Conservation (phyloP, 1,140 invertebrate genomes). For the Psix sp. region DNA sequence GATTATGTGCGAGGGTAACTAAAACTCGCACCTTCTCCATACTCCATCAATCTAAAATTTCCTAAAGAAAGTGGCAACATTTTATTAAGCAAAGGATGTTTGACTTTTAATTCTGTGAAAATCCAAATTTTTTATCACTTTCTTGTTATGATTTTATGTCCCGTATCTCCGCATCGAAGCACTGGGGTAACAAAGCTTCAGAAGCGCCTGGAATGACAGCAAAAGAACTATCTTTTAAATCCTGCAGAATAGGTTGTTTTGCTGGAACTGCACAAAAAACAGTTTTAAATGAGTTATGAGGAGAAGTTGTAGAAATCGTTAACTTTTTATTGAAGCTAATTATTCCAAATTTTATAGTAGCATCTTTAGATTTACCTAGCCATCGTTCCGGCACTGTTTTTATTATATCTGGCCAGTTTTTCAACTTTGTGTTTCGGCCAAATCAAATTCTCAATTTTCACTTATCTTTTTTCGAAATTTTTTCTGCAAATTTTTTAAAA, state of each 20-base stretch:
- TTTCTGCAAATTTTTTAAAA: no score
- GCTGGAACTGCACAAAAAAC: constrained; percentile 17
- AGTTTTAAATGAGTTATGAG: constrained; percentile 24
- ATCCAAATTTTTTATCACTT: constrained; percentile 24
- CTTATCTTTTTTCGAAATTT: no score
- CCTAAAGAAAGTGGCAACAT: constrained; percentile 24
- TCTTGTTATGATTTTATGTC: constrained; percentile 13
- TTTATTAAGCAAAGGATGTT: constrained; percentile 28
- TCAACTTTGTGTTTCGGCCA: no score
- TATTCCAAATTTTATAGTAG: constrained; percentile 13
- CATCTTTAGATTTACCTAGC: constrained; percentile 31
- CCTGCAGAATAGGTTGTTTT: constrained; percentile 28
- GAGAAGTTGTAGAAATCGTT: constrained; percentile 25
- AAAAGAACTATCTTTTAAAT: constrained; percentile 8
- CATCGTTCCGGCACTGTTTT: constrained; percentile 22
- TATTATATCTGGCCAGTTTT: constrained; percentile 14
- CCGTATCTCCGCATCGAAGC: neutral
- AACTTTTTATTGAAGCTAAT: constrained; percentile 11
- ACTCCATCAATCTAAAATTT: constrained; percentile 42
- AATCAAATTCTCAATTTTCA: no score
- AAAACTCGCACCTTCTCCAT: constrained; percentile 30
- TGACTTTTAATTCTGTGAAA: constrained; percentile 27
- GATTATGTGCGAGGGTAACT: constrained; percentile 32
- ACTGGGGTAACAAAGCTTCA: no score
- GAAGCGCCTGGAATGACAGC: no score